Evolutionary conservation across 2,113 vertebrate species (phyloP).

Genomic region (Glaucidium brasilianum): DNA sequence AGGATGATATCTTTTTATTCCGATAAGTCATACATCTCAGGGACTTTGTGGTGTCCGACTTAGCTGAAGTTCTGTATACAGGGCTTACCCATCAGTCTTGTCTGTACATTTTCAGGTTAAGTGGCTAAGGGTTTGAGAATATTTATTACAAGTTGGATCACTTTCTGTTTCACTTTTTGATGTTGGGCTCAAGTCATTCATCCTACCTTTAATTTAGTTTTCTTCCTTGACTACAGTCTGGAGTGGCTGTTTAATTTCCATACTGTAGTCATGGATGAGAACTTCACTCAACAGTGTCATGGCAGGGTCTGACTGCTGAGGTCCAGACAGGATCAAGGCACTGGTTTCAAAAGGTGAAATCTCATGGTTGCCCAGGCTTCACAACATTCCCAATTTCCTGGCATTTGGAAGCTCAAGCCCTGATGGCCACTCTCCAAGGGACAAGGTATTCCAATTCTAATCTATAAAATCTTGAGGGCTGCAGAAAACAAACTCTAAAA

Average conservation of each 20-base stretch:
- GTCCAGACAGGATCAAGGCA: not conserved
- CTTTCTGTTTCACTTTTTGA: not conserved
- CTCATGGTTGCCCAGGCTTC: not conserved
- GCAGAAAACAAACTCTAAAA: not conserved
- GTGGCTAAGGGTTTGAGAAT: not conserved
- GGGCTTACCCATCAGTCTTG: not conserved
- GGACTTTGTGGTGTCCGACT: not conserved
- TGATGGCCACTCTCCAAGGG: not conserved
- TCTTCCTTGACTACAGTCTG: not conserved
- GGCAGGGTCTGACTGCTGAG: not conserved
- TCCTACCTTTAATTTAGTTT: not conserved
- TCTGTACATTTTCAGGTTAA: not conserved
- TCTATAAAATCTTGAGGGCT: not conserved
- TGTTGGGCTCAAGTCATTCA: not conserved
- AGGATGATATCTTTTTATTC: not conserved
- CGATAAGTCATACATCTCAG: not conserved
- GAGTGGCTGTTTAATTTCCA: not conserved
- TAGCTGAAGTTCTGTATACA: not conserved
- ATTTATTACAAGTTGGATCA: not conserved
- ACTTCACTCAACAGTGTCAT: not conserved
- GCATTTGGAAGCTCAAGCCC: not conserved
- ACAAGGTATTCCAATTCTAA: not conserved
- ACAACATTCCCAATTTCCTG: not conserved
- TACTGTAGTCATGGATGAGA: fast-evolving
- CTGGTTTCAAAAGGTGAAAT: not conserved